Conservation (phyloP, 2,888 invertebrate genomes). For the Cloeon dipterum region DNA sequence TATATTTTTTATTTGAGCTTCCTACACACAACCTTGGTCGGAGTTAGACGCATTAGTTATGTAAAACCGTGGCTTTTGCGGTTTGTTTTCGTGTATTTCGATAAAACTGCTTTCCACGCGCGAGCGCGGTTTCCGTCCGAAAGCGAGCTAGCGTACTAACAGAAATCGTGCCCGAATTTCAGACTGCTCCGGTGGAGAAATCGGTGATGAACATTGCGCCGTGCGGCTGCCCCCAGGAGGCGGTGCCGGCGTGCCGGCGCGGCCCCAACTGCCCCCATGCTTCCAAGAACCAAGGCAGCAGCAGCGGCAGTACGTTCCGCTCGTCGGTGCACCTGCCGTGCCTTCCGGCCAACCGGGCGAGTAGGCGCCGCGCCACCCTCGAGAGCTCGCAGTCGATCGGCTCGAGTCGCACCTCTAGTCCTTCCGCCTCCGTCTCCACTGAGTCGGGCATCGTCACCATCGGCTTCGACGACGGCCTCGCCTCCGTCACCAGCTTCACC, state of each 20-base stretch:
- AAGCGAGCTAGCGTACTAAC: too few relatives aligned
- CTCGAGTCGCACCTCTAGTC: not conserved
- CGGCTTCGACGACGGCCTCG: not conserved
- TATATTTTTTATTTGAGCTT: too few relatives aligned
- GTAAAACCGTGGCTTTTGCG: too few relatives aligned
- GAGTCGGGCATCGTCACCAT: not conserved
- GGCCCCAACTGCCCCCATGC: too few relatives aligned
- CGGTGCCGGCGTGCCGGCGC: too few relatives aligned
- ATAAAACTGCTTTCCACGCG: too few relatives aligned
- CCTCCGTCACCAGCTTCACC: not conserved
- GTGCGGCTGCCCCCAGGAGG: too few relatives aligned
- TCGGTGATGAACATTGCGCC: not conserved
- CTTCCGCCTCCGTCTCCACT: not conserved
- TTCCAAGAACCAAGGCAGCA: not conserved
- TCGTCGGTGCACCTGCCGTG: slow-evolving; percentile 9
- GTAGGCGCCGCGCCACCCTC: not conserved
- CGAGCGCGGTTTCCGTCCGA: too few relatives aligned
- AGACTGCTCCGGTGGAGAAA: not conserved
- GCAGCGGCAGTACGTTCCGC: slow-evolving; percentile 8
- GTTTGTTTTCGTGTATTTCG: too few relatives aligned
- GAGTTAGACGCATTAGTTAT: too few relatives aligned
- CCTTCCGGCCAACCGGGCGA: slow-evolving; percentile 2
- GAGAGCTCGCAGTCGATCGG: not conserved
- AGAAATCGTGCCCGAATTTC: too few relatives aligned
- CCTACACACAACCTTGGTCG: too few relatives aligned